Conservation (phyloP, 2,888 invertebrate genomes). For the Epiblema foenella region DNA sequence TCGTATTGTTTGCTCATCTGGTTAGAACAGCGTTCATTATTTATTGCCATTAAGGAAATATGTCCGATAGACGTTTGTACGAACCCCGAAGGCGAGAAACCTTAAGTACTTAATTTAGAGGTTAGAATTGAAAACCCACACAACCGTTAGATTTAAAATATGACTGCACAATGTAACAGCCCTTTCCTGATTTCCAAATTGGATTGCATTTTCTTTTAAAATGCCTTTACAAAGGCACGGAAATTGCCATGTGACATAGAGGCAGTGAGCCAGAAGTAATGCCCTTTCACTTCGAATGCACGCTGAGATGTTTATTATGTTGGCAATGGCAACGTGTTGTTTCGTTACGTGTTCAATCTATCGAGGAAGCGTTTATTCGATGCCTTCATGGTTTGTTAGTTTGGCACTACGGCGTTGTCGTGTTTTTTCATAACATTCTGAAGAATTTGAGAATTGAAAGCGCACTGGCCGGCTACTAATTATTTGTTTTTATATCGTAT, state of each 20-base stretch:
- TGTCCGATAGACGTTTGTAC: background rate
- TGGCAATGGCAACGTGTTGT: slow-evolving; percentile 33
- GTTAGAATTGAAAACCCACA: background rate
- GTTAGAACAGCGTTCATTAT: too few species aligned
- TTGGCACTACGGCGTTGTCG: background rate
- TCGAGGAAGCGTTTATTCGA: slow-evolving; percentile 23
- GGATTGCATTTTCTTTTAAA: slow-evolving; percentile 8
- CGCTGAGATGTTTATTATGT: slow-evolving; percentile 39
- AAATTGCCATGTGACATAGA: slow-evolving; percentile 28
- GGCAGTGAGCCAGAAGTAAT: slow-evolving; percentile 37
- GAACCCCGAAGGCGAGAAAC: background rate
- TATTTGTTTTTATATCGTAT: background rate
- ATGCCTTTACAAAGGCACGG: slow-evolving; percentile 12
- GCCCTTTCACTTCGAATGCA: slow-evolving; percentile 36
- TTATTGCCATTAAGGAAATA: too few species aligned
- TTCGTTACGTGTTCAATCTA: slow-evolving; percentile 36
- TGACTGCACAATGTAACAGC: background rate
- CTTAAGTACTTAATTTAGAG: background rate
- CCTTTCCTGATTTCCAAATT: background rate
- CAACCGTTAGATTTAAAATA: background rate
- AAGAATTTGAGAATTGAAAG: background rate
- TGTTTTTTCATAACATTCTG: background rate
- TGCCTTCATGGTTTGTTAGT: background rate
- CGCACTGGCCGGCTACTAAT: background rate
- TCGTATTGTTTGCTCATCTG: too few species aligned